A percentile compares a stretch with the other conserved stretches of the same genome.
phyloP scores from a whole-genome alignment of 2,797 vertebrate genomes.

The Hippoglossus hippoglossus region DNA sequence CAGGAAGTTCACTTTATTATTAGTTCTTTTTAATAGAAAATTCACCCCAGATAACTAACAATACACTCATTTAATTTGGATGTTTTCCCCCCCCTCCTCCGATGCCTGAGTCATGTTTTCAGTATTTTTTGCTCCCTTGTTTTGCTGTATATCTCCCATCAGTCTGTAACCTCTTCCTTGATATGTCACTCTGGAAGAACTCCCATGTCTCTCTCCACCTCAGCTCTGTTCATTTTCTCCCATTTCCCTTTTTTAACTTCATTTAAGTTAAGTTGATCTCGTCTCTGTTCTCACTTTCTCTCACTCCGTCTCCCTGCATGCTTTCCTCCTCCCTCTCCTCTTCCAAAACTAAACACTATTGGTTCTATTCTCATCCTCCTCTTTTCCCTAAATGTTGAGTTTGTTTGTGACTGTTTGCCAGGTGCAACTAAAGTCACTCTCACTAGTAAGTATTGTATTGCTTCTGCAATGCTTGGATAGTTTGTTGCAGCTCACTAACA shows the following conservation, averaged over 20 bases:
- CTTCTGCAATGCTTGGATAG: conserved; percentile 71
- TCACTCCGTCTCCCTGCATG: conserved; percentile 43
- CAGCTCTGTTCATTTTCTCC: conserved; percentile 39
- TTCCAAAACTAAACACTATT: conserved; percentile 41
- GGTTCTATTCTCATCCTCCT: conserved; percentile 52
- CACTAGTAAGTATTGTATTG: conserved; percentile 80
- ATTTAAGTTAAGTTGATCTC: conserved; percentile 31
- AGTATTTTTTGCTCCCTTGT: conserved; percentile 69
- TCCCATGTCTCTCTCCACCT: conserved; percentile 30
- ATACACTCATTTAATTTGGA: conserved; percentile 54
- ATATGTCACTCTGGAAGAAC: conserved; percentile 43
- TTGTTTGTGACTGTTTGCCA: conserved; percentile 68
- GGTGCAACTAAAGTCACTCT: conserved; percentile 69
- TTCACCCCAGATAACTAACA: conserved; percentile 62
- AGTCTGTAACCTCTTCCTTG: conserved; percentile 57
- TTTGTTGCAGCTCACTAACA: conserved; percentile 82
- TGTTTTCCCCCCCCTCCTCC: conserved; percentile 2
- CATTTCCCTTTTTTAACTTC: conserved; percentile 43
- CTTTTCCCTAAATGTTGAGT: conserved; percentile 41
- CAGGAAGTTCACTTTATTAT: conserved; percentile 37
- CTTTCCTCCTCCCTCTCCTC: conserved; percentile 20
- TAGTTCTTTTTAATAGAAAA: conserved; percentile 15
- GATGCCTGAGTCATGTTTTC: conserved; percentile 58
- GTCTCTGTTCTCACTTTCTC: conserved; percentile 32
- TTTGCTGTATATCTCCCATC: conserved; percentile 56